These are phyloP conservation scores for Caenorhabditis zanzibari DNA, from an alignment of 2,888 invertebrate genomes.

Conservation along the genomic window DNA sequence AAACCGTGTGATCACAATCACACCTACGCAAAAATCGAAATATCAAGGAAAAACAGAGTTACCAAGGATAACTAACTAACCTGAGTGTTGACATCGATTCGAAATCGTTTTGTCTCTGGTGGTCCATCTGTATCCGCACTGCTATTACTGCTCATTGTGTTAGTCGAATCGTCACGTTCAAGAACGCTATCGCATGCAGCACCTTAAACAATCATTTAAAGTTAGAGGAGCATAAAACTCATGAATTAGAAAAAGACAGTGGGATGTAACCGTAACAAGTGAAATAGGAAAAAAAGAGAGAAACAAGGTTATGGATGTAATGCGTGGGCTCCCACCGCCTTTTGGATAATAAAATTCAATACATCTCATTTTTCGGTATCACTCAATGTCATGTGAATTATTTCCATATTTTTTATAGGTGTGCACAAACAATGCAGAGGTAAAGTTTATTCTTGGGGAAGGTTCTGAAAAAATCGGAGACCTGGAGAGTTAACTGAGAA, in stretches of 20 bases:
- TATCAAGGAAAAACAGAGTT: too few relatives aligned
- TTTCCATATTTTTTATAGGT: slow-evolving; percentile 25
- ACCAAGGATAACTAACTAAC: slow-evolving; percentile 6
- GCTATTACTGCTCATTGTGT: slow-evolving; percentile 34
- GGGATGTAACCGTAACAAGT: slow-evolving; percentile 8
- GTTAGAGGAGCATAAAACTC: neutral
- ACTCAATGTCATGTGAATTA: neutral
- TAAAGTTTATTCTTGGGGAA: too few relatives aligned
- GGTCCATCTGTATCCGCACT: slow-evolving; percentile 63
- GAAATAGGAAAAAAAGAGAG: neutral
- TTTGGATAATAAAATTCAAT: slow-evolving; percentile 23
- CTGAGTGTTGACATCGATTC: slow-evolving; percentile 66
- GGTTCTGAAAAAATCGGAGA: too few relatives aligned
- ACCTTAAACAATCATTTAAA: slow-evolving; percentile 1
- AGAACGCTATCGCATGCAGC: slow-evolving; percentile 25
- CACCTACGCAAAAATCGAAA: neutral
- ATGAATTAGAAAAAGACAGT: neutral
- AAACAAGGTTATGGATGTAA: neutral
- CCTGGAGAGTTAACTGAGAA: too few relatives aligned
- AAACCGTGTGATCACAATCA: neutral
- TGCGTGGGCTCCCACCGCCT: slow-evolving; percentile 39
- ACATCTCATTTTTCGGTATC: neutral
- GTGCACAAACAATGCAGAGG: neutral
- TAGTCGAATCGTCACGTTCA: slow-evolving; percentile 1
- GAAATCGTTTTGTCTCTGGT: slow-evolving; percentile 71